Conservation (phyloP, 2,113 vertebrate genomes). For the Rafetus swinhoei region DNA sequence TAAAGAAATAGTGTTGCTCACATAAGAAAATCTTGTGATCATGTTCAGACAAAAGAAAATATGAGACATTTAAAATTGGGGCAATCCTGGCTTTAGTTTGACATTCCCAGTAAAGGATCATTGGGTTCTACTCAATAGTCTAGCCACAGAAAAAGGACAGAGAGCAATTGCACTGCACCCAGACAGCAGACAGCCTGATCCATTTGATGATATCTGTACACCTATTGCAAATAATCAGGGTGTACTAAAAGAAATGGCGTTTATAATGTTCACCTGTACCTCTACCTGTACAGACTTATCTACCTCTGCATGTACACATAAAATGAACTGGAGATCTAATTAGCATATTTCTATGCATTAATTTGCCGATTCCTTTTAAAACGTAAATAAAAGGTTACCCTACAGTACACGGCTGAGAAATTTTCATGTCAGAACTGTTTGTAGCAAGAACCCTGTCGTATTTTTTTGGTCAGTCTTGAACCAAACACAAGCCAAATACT, state of each 20-base stretch:
- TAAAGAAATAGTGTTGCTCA: not conserved
- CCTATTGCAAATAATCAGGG: not conserved
- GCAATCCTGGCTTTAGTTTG: not conserved
- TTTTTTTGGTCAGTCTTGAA: not conserved
- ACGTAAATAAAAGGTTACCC: not conserved
- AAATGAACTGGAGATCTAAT: not conserved
- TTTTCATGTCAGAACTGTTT: not conserved
- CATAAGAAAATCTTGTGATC: not conserved
- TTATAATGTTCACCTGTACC: not conserved
- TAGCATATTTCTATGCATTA: not conserved
- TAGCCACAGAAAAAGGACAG: not conserved
- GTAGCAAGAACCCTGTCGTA: not conserved
- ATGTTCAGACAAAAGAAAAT: not conserved
- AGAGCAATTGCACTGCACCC: not conserved
- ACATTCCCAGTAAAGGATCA: not conserved
- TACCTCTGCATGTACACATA: not conserved
- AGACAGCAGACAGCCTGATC: not conserved
- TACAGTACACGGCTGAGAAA: not conserved
- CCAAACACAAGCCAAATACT: not conserved
- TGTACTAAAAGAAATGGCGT: not conserved
- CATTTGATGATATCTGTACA: not conserved
- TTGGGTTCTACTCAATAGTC: not conserved
- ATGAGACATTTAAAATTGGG: not conserved
- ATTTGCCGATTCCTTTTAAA: not conserved
- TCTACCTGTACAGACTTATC: not conserved